Evolutionary conservation across 2,888 invertebrate species (phyloP).

Genomic region (Dioctria rufipes): DNA sequence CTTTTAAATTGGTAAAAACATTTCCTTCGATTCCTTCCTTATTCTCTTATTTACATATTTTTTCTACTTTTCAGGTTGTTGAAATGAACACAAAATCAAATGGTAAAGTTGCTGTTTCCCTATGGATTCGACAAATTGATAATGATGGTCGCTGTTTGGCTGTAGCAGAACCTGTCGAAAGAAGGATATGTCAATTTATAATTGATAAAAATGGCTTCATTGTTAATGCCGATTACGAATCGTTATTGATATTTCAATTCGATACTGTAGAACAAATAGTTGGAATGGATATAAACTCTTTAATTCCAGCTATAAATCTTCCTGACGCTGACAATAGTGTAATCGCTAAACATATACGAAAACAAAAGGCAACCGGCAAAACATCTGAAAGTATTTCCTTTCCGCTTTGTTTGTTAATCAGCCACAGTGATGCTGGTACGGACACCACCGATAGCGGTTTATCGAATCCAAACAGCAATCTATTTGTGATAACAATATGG

Average conservation of each 20-base stretch:
- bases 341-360: constrained; percentile 72
- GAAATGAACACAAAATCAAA: constrained; percentile 76
- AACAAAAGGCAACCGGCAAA: constrained; percentile 78
- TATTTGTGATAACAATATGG: constrained; percentile 67
- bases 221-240: constrained; percentile 68
- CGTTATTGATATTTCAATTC: constrained; percentile 74
- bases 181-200: constrained; percentile 63
- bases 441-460: constrained; percentile 57
- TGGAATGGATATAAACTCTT: constrained; percentile 72
- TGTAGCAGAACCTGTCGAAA: constrained; percentile 77
- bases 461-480: constrained; percentile 49
- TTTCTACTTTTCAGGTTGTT: constrained; percentile 71
- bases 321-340: constrained; percentile 69
- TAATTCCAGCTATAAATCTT: constrained; percentile 74
- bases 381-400: constrained; percentile 77
- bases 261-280: constrained; percentile 73
- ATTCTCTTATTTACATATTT: background rate
- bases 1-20: background rate
- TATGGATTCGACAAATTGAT: constrained; percentile 77
- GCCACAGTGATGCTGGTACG: constrained; percentile 61
- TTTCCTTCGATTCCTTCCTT: too few relatives aligned
- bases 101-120: constrained; percentile 75
- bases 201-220: constrained; percentile 64
- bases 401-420: constrained; percentile 75
- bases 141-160: constrained; percentile 76